Evolutionary conservation across 2,888 invertebrate species (phyloP), one percentile per base, ranked within the genome.

Genomic region (Hemicrepidius hirtus): DNA sequence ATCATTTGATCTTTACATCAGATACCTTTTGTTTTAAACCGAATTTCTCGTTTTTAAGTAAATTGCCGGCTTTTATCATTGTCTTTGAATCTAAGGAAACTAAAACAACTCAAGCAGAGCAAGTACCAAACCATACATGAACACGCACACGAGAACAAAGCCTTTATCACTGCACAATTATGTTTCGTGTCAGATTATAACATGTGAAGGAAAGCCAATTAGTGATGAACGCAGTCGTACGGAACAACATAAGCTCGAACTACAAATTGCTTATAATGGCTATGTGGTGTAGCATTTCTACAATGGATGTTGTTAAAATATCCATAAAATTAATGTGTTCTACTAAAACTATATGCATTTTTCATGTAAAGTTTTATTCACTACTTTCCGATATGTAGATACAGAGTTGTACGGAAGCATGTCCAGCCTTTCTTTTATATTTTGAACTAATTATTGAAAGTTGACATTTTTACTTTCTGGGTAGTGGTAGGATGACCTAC

Each of bases 141-240:
- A 75, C 79, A 78, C 78, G 79, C 78, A 79, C 73, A 74, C 67
- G 71, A 79, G 81, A 83, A 84, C 83, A 84, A 84, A 84, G 83
- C 81, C 82, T 83, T 84, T 85, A 85, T 85, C 85, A 84, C 80
- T 83, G 84, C 82, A 84, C 85, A 85, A 85, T 85, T 85, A 84
- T 84, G 84, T 84, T 83, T 82, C 82, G 83, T 83, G 85, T 85
- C 84, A 81, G 84, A 85, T 85, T 85, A 85, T 85, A 85, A 85
- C 85, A 84, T 85, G 84, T 84, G 84, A 84, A 82, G 80, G 82
- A 83, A 84, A 84, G 85, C 84, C 85, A 85, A 85, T 85, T 85
- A 85, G 85, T 83, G 85, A 84, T 81, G 84, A 83, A 79, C 79
- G 79, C 83, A 83, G 81, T 83, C 82, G 84, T 80, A 82, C 82